A percentile compares a stretch with the other conserved stretches of the same genome.
Evolutionary conservation across 2,888 invertebrate species (phyloP).

Genomic region (Notocelia uddmanniana): DNA sequence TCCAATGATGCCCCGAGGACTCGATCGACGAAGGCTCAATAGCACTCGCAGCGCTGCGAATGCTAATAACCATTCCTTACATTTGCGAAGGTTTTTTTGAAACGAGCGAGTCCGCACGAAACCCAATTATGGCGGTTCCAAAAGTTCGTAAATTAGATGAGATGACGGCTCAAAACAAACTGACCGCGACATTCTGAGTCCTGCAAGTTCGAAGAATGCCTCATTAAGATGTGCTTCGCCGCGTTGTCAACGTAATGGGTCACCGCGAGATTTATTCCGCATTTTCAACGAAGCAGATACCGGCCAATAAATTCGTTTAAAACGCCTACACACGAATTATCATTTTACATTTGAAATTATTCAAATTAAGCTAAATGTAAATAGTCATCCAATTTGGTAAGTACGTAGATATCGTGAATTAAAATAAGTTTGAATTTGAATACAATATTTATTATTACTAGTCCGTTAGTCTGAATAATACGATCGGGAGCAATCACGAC

Average conservation of each 20-base stretch:
- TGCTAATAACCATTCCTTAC: conserved; percentile 39
- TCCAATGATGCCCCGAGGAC: conserved; percentile 57
- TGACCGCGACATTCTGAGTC: conserved; percentile 58
- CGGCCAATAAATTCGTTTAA: conserved; percentile 30
- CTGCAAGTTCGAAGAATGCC: conserved; percentile 53
- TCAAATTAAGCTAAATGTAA: conserved; percentile 16
- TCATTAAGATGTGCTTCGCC: conserved; percentile 54
- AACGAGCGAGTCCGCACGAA: conserved; percentile 52
- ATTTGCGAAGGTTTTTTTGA: conserved; percentile 55
- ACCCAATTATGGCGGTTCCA: conserved; percentile 60
- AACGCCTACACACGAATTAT: conserved; percentile 25
- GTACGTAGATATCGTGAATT: conserved; percentile 1
- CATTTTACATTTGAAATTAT: conserved; percentile 27
- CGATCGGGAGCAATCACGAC: conserved; percentile 39
- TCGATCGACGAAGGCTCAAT: conserved; percentile 37
- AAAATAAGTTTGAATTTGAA: conserved; percentile 10
- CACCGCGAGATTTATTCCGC: conserved; percentile 44
- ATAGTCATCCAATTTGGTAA: conserved; percentile 13
- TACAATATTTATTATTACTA: conserved; percentile 20
- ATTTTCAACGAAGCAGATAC: conserved; percentile 32
- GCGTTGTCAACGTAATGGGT: conserved; percentile 46
- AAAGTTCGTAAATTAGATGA: conserved; percentile 64
- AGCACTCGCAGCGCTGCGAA: conserved; percentile 32
- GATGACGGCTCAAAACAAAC: conserved; percentile 59
- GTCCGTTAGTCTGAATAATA: conserved; percentile 38